Evolutionary conservation across 2,888 invertebrate species (phyloP).

Genomic region (Ophion costatus): DNA sequence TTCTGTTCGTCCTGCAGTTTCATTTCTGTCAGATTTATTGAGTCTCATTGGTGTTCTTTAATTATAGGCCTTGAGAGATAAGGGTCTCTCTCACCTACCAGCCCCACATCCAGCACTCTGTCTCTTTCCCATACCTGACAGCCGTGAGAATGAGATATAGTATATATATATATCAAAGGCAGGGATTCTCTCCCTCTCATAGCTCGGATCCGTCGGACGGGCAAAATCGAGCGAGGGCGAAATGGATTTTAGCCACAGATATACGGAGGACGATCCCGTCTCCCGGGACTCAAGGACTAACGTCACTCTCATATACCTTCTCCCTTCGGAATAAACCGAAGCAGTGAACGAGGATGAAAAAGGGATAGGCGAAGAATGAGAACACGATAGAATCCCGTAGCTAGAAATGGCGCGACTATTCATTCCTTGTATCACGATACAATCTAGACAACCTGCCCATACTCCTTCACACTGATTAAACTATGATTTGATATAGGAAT

Average conservation of each 20-base stretch:
- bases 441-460: too few relatives aligned
- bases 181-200: slow-evolving; percentile 30
- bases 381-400: not conserved
- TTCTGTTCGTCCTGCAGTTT: slow-evolving; percentile 7
- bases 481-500: too few relatives aligned
- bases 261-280: slow-evolving; percentile 23
- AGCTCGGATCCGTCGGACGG: slow-evolving; percentile 14
- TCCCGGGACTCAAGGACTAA: not conserved
- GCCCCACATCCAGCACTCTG: not conserved
- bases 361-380: not conserved
- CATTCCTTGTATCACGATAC: too few relatives aligned
- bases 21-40: slow-evolving; percentile 16
- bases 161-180: slow-evolving; percentile 27
- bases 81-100: not conserved
- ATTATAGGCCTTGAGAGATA: slow-evolving; percentile 46
- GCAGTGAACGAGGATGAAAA: not conserved
- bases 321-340: too few relatives aligned
- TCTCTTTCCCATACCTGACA: not conserved
- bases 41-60: slow-evolving; percentile 48
- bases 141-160: slow-evolving; percentile 14
- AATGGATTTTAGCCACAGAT: slow-evolving; percentile 51
- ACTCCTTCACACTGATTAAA: too few relatives aligned
- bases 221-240: slow-evolving; percentile 20
- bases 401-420: too few relatives aligned
- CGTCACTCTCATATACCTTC: not conserved